Conservation (phyloP, 2,797 vertebrate species). For the Aplochiton taeniatus region DNA sequence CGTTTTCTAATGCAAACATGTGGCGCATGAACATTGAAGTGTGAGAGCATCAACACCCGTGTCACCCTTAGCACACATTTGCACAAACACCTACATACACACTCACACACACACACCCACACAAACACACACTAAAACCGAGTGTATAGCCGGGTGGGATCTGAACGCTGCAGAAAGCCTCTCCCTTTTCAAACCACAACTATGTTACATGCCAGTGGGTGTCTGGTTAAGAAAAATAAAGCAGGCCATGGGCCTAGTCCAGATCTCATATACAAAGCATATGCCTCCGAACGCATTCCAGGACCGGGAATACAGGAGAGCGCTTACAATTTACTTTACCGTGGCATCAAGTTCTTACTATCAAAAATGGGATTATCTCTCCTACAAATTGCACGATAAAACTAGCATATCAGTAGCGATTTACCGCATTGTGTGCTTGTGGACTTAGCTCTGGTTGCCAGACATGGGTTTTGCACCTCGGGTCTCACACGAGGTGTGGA, state of each 20-base stretch:
- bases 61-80: no score
- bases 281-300: constrained; percentile 54
- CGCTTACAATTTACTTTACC: constrained; percentile 40
- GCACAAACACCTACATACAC: constrained; percentile 12
- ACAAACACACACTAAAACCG: neutral
- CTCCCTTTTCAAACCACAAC: constrained; percentile 49
- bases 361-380: constrained; percentile 49
- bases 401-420: constrained; percentile 15
- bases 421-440: constrained; percentile 27
- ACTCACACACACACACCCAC: constrained; percentile 1
- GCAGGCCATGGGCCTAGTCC: constrained; percentile 39
- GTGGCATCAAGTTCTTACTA: constrained; percentile 24
- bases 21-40: no score
- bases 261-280: constrained; percentile 53
- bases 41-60: constrained; percentile 17
- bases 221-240: constrained; percentile 62
- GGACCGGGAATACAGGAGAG: constrained; percentile 43
- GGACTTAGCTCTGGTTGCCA: constrained; percentile 37
- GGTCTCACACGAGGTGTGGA: neutral
- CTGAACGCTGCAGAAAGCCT: constrained; percentile 32
- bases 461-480: neutral
- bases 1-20: no score
- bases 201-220: constrained; percentile 49
- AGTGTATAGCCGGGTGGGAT: constrained; percentile 30
- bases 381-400: constrained; percentile 50